These are phyloP conservation scores for Ditylenchus dipsaci DNA, from an alignment of 1,140 invertebrate genomes.

Conservation along the genomic window DNA sequence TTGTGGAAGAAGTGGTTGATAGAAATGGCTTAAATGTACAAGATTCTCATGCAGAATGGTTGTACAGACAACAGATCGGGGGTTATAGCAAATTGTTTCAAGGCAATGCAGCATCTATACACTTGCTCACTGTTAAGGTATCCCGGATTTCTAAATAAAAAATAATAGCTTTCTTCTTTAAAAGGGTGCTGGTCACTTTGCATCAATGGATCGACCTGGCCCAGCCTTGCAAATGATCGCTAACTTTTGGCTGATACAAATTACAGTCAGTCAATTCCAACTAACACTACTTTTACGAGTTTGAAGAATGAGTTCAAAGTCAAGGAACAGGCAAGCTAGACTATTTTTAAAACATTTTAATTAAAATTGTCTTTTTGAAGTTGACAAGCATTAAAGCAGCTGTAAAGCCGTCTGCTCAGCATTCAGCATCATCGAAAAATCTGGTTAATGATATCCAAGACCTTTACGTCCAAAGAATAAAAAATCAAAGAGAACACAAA, in stretches of 20 bases:
- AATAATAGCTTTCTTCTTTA: too few species aligned
- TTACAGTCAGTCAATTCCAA: slow-evolving; percentile 15
- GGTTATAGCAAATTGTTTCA: slow-evolving; percentile 28
- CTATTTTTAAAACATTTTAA: too few species aligned
- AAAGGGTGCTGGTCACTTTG: slow-evolving; percentile 25
- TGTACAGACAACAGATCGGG: slow-evolving; percentile 19
- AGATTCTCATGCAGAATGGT: slow-evolving; percentile 1
- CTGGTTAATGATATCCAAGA: too few species aligned
- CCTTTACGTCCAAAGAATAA: too few species aligned
- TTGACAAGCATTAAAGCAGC: too few species aligned
- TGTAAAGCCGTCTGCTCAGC: too few species aligned
- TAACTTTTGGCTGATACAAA: slow-evolving; percentile 19
- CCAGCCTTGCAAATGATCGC: slow-evolving; percentile 41
- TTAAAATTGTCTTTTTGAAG: too few species aligned
- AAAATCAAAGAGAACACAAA: too few species aligned
- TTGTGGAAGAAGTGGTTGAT: slow-evolving; percentile 49
- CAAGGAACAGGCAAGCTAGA: neutral
- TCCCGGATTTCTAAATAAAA: too few species aligned
- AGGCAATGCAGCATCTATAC: slow-evolving; percentile 15
- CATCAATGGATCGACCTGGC: slow-evolving; percentile 31
- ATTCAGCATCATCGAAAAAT: too few species aligned
- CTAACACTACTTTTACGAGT: slow-evolving; percentile 4
- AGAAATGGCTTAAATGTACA: neutral
- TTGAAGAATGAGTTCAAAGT: neutral
- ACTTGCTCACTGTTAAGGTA: slow-evolving; percentile 31